Conservation (phyloP, 2,888 invertebrate genomes). For the Cheilosia urbana region DNA sequence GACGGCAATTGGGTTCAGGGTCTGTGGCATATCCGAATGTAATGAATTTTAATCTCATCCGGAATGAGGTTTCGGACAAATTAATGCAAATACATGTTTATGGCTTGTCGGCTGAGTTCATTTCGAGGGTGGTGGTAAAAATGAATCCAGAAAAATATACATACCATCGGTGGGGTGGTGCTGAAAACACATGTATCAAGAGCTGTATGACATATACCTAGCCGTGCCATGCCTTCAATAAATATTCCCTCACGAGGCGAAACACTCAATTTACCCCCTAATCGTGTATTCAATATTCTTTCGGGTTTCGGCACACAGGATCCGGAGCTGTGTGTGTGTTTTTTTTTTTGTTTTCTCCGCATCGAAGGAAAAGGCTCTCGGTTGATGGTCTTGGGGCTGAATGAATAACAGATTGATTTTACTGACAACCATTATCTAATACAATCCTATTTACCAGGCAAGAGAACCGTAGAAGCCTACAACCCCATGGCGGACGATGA, state of each 20-base stretch:
- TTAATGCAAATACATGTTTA: conserved; percentile 75
- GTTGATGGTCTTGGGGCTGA: conserved; percentile 13
- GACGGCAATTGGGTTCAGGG: conserved; percentile 56
- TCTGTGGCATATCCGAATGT: conserved; percentile 68
- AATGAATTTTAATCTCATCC: conserved; percentile 75
- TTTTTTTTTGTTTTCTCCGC: neutral
- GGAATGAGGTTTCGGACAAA: conserved; percentile 71
- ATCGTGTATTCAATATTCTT: conserved; percentile 65
- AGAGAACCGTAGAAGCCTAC: neutral
- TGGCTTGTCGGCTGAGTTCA: conserved; percentile 58
- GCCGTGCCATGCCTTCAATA: conserved; percentile 27
- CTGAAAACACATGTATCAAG: conserved; percentile 26
- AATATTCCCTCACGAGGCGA: conserved; percentile 62
- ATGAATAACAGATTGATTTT: conserved; percentile 67
- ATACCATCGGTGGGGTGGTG: neutral
- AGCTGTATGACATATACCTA: conserved; percentile 1
- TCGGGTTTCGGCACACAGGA: conserved; percentile 13
- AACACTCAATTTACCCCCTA: conserved; percentile 61
- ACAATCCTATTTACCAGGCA: conserved; percentile 52
- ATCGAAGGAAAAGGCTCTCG: neutral
- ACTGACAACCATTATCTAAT: conserved; percentile 56
- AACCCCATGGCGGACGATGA: conserved; percentile 21
- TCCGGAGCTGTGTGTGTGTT: neutral
- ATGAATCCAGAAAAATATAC: neutral
- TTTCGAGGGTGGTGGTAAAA: neutral